phyloP scores from a whole-genome alignment of 2,888 invertebrate genomes.

The Lasioglossum calceatum region DNA sequence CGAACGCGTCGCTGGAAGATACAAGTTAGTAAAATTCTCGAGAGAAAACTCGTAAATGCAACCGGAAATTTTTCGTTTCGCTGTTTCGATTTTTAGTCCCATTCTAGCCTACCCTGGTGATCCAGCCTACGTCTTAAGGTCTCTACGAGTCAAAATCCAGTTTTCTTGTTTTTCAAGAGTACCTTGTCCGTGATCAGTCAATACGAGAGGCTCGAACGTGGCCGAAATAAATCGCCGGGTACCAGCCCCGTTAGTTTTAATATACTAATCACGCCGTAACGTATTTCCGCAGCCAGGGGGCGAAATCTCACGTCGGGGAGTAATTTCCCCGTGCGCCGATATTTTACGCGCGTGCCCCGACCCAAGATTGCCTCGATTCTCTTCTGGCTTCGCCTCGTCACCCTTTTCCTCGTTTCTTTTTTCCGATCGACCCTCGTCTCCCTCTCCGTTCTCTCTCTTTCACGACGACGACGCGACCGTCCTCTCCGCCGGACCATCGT shows the following conservation, averaged over 20 bases:
- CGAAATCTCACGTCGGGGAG: constrained; percentile 81
- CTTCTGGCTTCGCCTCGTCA: constrained; percentile 42
- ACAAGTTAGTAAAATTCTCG: background rate
- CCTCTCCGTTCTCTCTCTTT: constrained; percentile 29
- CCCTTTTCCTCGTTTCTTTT: constrained; percentile 30
- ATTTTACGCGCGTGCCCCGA: constrained; percentile 81
- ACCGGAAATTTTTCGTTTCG: background rate
- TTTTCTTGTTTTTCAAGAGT: background rate
- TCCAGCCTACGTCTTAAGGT: too few relatives aligned
- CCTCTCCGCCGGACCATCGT: constrained; percentile 47
- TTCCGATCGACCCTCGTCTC: constrained; percentile 48
- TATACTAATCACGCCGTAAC: constrained; percentile 78
- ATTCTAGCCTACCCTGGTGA: background rate
- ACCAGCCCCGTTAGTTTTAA: constrained; percentile 68
- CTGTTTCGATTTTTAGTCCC: background rate
- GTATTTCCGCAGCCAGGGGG: constrained; percentile 71
- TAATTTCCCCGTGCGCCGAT: constrained; percentile 82
- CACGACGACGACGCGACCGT: constrained; percentile 23
- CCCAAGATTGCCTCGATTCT: constrained; percentile 79
- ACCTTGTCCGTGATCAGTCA: background rate
- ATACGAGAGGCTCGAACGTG: background rate
- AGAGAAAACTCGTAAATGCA: background rate
- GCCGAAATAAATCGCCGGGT: constrained; percentile 40
- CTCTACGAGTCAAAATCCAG: background rate
- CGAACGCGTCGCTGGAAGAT: background rate